These are phyloP conservation scores for Stictocephala bisonia DNA, from an alignment of 2,888 invertebrate genomes.

Conservation along the genomic window DNA sequence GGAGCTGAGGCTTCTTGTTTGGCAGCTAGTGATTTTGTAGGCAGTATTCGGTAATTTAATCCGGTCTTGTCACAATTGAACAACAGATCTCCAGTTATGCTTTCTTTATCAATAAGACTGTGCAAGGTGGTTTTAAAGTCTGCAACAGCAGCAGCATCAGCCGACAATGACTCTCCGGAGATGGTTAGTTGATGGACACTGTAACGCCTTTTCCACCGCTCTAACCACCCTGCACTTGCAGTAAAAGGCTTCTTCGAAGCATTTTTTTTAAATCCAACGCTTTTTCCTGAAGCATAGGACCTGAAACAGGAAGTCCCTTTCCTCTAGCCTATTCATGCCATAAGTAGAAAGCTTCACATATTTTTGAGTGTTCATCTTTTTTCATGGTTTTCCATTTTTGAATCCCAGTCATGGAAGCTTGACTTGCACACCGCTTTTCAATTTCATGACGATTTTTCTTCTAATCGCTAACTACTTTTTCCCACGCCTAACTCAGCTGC, in stretches of 20 bases:
- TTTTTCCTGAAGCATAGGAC: slow-evolving; percentile 44
- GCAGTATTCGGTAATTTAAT: slow-evolving; percentile 45
- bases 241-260: slow-evolving; percentile 40
- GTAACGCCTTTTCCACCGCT: slow-evolving; percentile 45
- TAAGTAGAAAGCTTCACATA: slow-evolving; percentile 20
- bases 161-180: slow-evolving; percentile 15
- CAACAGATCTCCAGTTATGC: slow-evolving; percentile 30
- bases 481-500: background rate
- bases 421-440: slow-evolving; percentile 21
- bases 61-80: slow-evolving; percentile 47
- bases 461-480: slow-evolving; percentile 14
- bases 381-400: slow-evolving; percentile 20
- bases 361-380: slow-evolving; percentile 11
- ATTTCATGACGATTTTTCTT: slow-evolving; percentile 17
- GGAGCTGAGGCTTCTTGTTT: slow-evolving; percentile 51
- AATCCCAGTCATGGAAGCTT: background rate
- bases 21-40: slow-evolving; percentile 44
- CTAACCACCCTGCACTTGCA: slow-evolving; percentile 40
- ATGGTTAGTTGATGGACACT: slow-evolving; percentile 42
- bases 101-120: slow-evolving; percentile 33
- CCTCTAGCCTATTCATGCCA: slow-evolving; percentile 26
- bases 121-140: slow-evolving; percentile 24
- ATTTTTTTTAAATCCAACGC: slow-evolving; percentile 24
- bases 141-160: too few species aligned
- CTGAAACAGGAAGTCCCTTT: slow-evolving; percentile 23